phyloP scores from a whole-genome alignment of 2,888 invertebrate species.

The Sphinx pinastri region DNA sequence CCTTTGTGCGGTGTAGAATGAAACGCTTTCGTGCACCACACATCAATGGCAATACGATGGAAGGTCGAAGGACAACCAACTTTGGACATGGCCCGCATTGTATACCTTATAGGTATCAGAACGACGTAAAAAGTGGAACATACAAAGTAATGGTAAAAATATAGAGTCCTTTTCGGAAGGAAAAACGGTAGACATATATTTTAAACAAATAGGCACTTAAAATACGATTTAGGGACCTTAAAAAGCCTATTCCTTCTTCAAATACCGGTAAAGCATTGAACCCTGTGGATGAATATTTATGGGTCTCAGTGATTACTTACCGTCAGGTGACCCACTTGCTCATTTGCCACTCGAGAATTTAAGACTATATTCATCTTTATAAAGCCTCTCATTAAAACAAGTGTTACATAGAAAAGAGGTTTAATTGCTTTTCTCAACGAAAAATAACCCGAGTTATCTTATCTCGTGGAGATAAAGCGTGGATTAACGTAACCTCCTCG shows the following conservation, averaged over 20 bases:
- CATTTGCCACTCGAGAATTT: too few species aligned
- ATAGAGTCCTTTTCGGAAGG: too few species aligned
- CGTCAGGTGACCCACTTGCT: too few species aligned
- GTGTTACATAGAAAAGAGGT: background rate
- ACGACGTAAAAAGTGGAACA: background rate
- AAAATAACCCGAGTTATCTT: slow-evolving; percentile 4
- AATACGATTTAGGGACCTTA: too few species aligned
- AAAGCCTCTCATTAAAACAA: background rate
- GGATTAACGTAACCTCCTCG: slow-evolving; percentile 12
- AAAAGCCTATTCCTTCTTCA: too few species aligned
- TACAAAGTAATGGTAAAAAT: background rate
- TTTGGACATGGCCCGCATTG: background rate
- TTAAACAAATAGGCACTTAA: too few species aligned
- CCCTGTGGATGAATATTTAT: background rate
- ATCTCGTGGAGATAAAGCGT: slow-evolving; percentile 3
- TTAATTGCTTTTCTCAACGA: slow-evolving; percentile 6
- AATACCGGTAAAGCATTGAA: too few species aligned
- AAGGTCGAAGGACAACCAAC: slow-evolving; percentile 4
- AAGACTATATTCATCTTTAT: too few species aligned
- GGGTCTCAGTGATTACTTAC: too few species aligned
- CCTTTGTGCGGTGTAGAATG: background rate
- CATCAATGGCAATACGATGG: background rate
- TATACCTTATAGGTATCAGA: background rate
- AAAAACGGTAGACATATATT: too few species aligned
- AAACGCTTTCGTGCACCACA: background rate